These are phyloP conservation scores for Hoplodrina ambigua DNA, from an alignment of 2,888 invertebrate species.

Conservation along the genomic window DNA sequence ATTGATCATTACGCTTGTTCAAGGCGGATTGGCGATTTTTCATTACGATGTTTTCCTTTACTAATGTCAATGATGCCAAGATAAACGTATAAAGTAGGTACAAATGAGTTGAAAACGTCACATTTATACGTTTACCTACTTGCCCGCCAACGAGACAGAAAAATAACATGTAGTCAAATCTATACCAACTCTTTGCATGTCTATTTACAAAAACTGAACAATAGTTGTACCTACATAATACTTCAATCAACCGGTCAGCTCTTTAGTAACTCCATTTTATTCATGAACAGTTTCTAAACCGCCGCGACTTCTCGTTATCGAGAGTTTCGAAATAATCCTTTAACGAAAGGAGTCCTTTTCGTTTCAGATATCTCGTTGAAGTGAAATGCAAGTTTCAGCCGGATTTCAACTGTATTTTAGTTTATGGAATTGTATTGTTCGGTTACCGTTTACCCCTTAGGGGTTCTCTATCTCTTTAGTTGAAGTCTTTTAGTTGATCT, in stretches of 20 bases:
- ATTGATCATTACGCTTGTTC: too few species aligned
- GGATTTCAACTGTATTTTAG: constrained; percentile 37
- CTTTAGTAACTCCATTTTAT: constrained; percentile 40
- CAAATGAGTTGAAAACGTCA: too few species aligned
- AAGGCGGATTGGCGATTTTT: too few species aligned
- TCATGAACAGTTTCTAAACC: constrained; percentile 38
- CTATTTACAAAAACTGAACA: background rate
- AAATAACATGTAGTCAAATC: background rate
- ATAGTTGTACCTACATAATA: background rate
- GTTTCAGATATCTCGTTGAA: constrained; percentile 52
- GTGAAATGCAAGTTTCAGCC: constrained; percentile 51
- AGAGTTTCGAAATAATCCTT: constrained; percentile 60
- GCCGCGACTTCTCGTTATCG: constrained; percentile 46
- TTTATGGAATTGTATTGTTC: constrained; percentile 43
- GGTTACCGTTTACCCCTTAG: constrained; percentile 16
- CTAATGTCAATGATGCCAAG: too few species aligned
- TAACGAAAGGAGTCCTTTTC: constrained; percentile 31
- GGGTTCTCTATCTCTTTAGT: background rate
- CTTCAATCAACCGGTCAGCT: constrained; percentile 35
- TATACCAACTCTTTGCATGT: background rate
- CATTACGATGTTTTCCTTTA: too few species aligned
- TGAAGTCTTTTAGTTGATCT: background rate
- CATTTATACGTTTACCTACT: too few species aligned
- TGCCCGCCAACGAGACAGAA: too few species aligned
- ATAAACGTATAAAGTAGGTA: too few species aligned